phyloP scores from a whole-genome alignment of 1,140 invertebrate genomes.

The Gonatopus flavifemur region DNA sequence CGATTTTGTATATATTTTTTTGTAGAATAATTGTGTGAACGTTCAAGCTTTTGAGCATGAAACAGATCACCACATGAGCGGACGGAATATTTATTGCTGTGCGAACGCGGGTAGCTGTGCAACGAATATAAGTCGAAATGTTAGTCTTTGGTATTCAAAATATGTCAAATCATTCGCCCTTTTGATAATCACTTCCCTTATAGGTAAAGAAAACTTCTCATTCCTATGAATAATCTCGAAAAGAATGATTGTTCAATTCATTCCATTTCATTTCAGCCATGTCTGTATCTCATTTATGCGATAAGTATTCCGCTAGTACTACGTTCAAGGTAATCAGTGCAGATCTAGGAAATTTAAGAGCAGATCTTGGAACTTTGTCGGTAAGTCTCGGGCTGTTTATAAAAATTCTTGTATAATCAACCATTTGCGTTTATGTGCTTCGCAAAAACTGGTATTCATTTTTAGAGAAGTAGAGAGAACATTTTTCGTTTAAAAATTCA shows the following conservation, averaged over 20 bases:
- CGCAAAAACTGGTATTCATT: too few relatives aligned
- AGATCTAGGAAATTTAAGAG: conserved; percentile 41
- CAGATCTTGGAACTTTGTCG: conserved; percentile 41
- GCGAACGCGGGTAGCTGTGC: conserved; percentile 32
- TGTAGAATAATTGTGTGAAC: too few relatives aligned
- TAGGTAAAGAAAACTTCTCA: conserved; percentile 28
- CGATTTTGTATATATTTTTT: too few relatives aligned
- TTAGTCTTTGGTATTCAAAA: conserved; percentile 32
- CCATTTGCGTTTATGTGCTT: too few relatives aligned
- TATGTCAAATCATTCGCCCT: conserved; percentile 40
- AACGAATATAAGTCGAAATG: conserved; percentile 14
- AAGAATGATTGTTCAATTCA: not conserved
- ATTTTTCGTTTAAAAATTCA: not conserved
- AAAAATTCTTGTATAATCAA: not conserved
- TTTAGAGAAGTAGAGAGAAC: too few relatives aligned
- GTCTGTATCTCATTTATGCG: conserved; percentile 47
- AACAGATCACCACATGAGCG: too few relatives aligned
- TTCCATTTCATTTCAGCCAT: conserved; percentile 34
- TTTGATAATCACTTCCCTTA: conserved; percentile 41
- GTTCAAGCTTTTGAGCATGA: too few relatives aligned
- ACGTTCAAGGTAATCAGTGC: conserved; percentile 40
- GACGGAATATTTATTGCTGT: conserved; percentile 29
- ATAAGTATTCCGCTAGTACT: conserved; percentile 45
- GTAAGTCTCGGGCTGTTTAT: conserved; percentile 26
- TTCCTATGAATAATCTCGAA: not conserved